phyloP scores from a whole-genome alignment of 2,113 vertebrate species.

The Albula goreensis region DNA sequence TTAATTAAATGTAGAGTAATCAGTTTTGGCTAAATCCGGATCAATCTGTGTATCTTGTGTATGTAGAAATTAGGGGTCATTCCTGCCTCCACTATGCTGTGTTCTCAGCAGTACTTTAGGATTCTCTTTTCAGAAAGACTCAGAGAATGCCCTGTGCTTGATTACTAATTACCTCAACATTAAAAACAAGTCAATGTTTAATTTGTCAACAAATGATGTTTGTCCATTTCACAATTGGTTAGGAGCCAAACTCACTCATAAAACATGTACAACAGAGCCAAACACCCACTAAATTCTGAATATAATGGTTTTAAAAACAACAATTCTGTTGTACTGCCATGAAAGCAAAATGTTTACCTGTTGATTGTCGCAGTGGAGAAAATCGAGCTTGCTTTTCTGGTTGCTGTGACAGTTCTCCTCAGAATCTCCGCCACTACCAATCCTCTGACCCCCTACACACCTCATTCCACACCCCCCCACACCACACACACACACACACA shows the following conservation, averaged over 20 bases:
- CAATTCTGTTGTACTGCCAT: not conserved
- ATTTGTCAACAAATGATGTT: not conserved
- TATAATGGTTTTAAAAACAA: not conserved
- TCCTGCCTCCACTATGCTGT: not conserved
- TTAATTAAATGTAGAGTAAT: not conserved
- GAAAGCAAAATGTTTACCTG: slow-evolving; percentile 40
- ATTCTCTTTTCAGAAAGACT: not conserved
- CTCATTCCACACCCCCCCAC: not conserved
- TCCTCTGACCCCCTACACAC: not conserved
- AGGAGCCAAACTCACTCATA: not conserved
- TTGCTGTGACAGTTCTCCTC: not conserved
- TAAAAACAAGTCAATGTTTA: not conserved
- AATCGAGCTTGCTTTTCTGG: too few relatives aligned
- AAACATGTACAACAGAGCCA: not conserved
- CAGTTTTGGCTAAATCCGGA: not conserved
- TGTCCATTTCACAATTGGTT: not conserved
- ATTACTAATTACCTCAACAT: not conserved
- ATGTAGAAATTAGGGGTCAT: not conserved
- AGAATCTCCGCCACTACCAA: not conserved
- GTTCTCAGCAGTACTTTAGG: not conserved
- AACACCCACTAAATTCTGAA: not conserved
- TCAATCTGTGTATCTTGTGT: not conserved
- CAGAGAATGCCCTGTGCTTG: not conserved
- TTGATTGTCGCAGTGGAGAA: slow-evolving; percentile 19
- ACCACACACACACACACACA: not conserved